phyloP scores from a whole-genome alignment of 2,113 vertebrate genomes.

The Gopherus evgoodei region DNA sequence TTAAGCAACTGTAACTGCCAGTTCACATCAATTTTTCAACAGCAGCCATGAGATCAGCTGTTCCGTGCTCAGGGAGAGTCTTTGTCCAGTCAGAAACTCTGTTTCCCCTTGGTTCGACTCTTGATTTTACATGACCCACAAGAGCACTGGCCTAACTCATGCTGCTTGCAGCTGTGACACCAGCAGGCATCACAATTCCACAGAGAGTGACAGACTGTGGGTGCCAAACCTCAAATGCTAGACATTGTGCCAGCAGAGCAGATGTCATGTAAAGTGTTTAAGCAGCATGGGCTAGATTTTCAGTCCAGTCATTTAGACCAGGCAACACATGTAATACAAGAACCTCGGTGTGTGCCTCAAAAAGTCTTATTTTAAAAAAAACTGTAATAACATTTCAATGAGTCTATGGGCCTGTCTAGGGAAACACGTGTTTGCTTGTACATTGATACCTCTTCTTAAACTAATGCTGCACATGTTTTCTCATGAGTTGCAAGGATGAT shows the following conservation, averaged over 20 bases:
- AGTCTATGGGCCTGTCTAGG: background rate
- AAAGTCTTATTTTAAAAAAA: conserved; percentile 4
- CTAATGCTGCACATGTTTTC: background rate
- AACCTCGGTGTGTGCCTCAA: background rate
- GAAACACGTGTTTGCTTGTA: background rate
- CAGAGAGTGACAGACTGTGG: background rate
- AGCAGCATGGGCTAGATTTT: background rate
- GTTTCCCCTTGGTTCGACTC: background rate
- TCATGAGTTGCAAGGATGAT: background rate
- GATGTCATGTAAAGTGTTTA: conserved; percentile 9
- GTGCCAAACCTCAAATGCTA: conserved; percentile 1
- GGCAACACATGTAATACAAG: background rate
- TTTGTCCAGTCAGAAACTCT: conserved; percentile 19
- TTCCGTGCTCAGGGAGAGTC: conserved; percentile 36
- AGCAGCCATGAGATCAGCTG: conserved; percentile 62
- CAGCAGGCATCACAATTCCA: background rate
- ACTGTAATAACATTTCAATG: background rate
- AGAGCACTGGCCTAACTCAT: background rate
- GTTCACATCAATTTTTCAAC: conserved; percentile 59
- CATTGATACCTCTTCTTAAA: background rate
- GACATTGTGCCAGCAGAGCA: background rate
- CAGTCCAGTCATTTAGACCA: background rate
- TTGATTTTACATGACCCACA: conserved; percentile 28
- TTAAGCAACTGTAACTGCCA: conserved; percentile 25
- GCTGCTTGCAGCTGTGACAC: background rate